Evolutionary conservation across 1,140 invertebrate genomes (phyloP).

Genomic region (Conopomorpha cramerella): DNA sequence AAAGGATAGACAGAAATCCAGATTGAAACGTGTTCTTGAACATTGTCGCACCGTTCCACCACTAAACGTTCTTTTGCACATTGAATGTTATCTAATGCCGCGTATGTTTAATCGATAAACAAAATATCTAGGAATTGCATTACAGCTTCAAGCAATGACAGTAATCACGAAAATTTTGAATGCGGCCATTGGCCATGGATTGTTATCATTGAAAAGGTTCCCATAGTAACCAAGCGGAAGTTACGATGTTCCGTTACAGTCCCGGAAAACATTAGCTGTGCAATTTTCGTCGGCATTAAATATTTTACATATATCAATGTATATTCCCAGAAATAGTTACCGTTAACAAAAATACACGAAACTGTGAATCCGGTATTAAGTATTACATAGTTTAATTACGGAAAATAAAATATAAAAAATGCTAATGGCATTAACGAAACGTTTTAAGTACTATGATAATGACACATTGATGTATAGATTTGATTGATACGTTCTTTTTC

Average conservation of each 20-base stretch:
- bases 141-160: conserved; percentile 35
- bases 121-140: conserved; percentile 29
- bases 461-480: no score
- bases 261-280: no score
- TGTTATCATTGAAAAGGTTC: conserved; percentile 29
- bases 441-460: no score
- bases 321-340: no score
- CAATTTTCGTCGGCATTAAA: no score
- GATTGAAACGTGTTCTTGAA: conserved; percentile 99
- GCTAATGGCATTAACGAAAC: no score
- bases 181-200: conserved; percentile 38
- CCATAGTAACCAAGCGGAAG: conserved; percentile 28
- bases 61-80: conserved; percentile 20
- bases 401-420: no score
- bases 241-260: conserved; percentile 11
- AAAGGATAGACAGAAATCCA: conserved; percentile 97
- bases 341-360: no score
- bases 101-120: conserved; percentile 47
- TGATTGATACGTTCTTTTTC: no score
- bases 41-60: conserved; percentile 67
- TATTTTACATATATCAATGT: no score
- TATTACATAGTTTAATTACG: no score
- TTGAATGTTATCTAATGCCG: conserved; percentile 26
- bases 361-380: no score
- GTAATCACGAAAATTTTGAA: conserved; percentile 47